phyloP scores from a whole-genome alignment of 37 sponge, comb jelly and placozoan genomes.

The Dysidea cf. avara region DNA sequence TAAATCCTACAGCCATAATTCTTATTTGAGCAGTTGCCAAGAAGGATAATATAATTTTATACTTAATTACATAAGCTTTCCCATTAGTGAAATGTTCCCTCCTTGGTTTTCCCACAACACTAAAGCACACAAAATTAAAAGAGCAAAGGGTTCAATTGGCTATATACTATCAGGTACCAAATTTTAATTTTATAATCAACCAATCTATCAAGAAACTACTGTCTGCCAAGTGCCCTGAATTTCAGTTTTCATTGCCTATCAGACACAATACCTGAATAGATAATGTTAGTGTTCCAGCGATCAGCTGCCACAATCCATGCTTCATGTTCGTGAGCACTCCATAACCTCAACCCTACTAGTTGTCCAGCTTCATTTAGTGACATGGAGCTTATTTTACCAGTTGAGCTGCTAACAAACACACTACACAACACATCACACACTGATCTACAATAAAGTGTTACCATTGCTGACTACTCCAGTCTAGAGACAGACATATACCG shows the following conservation, averaged over 20 bases:
- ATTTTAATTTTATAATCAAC: too few species aligned
- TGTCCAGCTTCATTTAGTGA: background rate
- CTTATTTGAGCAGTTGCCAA: too few species aligned
- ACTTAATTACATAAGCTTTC: too few species aligned
- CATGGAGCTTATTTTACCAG: slow-evolving; percentile 23
- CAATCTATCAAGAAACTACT: too few species aligned
- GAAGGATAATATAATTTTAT: too few species aligned
- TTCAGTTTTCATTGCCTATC: background rate
- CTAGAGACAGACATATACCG: slow-evolving; percentile 58
- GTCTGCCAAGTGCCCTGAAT: too few species aligned
- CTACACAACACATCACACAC: background rate
- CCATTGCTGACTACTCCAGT: slow-evolving; percentile 32
- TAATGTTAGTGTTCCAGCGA: slow-evolving; percentile 21
- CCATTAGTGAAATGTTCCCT: too few species aligned
- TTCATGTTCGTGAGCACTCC: slow-evolving; percentile 83
- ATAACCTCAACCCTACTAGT: slow-evolving; percentile 2
- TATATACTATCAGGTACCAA: too few species aligned
- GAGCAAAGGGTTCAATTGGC: too few species aligned
- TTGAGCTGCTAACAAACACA: slow-evolving; percentile 57
- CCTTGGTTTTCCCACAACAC: too few species aligned
- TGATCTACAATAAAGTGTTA: background rate
- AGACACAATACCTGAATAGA: slow-evolving; percentile 62
- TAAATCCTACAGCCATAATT: too few species aligned
- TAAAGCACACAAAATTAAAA: too few species aligned
- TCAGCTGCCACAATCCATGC: slow-evolving; percentile 79